A percentile compares a stretch with the other conserved stretches of the same genome.
Conservation (phyloP, 92 coral and sea anemone genomes). For the Epizoanthus scotinus region DNA sequence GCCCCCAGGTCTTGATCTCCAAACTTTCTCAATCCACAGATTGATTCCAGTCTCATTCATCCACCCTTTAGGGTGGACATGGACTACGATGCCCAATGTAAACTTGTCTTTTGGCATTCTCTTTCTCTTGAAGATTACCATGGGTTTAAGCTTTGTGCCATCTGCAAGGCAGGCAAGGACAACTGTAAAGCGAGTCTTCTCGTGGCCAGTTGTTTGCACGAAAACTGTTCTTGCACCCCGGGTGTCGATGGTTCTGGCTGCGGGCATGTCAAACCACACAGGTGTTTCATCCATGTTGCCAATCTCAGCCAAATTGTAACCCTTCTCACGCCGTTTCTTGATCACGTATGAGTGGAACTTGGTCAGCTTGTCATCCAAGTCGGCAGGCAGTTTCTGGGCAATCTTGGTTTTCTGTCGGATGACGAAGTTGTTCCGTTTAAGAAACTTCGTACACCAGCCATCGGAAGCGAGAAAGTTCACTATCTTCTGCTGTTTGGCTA, state of each 20-base stretch:
- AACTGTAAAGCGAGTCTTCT: conserved; percentile 42
- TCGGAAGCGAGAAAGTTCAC: conserved; percentile 14
- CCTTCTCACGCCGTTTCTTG: conserved; percentile 26
- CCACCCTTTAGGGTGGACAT: too few relatives aligned
- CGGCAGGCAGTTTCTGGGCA: conserved; percentile 38
- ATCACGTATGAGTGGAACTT: conserved; percentile 34
- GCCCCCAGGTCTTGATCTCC: conserved; percentile 25
- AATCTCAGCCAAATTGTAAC: conserved; percentile 14
- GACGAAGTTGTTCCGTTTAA: conserved; percentile 32
- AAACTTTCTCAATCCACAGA: conserved; percentile 32
- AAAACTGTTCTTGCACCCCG: conserved; percentile 45
- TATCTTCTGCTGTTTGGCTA: too few relatives aligned
- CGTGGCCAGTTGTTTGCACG: conserved; percentile 50
- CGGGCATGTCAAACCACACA: conserved; percentile 60
- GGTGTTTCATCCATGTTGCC: neutral
- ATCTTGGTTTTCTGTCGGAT: conserved; percentile 48
- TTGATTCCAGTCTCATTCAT: neutral
- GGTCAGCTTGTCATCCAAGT: conserved; percentile 33
- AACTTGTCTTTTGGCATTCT: too few relatives aligned
- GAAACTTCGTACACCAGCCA: conserved; percentile 36
- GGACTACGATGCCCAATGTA: too few relatives aligned
- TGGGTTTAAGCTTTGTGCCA: conserved; percentile 50
- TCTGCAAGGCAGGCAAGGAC: conserved; percentile 40
- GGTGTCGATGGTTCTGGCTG: conserved; percentile 42
- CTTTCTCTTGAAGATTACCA: neutral